Base-by-base conservation (phyloP, 2,797 vertebrate species). In the Danio aesculapii region DNA sequence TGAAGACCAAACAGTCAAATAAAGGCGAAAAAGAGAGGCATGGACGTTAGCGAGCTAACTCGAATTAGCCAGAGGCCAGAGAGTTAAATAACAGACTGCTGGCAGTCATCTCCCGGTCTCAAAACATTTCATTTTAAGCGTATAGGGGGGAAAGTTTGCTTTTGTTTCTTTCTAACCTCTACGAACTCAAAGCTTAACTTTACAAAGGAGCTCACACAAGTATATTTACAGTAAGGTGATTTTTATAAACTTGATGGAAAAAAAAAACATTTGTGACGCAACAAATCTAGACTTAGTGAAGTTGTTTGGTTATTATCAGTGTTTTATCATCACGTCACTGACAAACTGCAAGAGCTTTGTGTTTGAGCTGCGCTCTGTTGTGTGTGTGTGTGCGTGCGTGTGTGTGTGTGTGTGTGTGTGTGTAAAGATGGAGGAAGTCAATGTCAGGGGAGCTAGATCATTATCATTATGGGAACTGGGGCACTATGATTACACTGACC, bases 381-480 rank as follows among this genome's bases (percentile, higher is more conserved):
- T 49, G 55, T 52, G n/a, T 12, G 43, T 39, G 46, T 63, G 14
- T 49, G 55, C 43, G n/a, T 12, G 43, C 17, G 46, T 30, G 30
- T 30, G 30, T 30, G 30, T 30, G 14, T 49, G 55, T 52, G n/a
- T 12, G 43, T 39, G 61, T 63, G 14, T 49, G 55, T 52, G n/a
- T 12, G 43, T 39, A 47, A 17, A 64, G 41, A 64, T 63, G 16
- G 69, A 80, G 59, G 77, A 64, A 70, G 57, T 74, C 43, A 79
- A 71, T 72, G 19, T 53, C 14, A 79, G 69, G 61, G 59, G 68
- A 80, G 47, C 71, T 75, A 46, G 77, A 80, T 80, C 41, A 67
- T 63, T 64, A 72, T 80, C 71, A 84, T 83, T 83, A 58, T 76
- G 44, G 73, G 49, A 84, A 63, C 66, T 83, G 12, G 16, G 68